phyloP scores from a whole-genome alignment of 2,797 vertebrate genomes.

The Myiotriccus ornatus region DNA sequence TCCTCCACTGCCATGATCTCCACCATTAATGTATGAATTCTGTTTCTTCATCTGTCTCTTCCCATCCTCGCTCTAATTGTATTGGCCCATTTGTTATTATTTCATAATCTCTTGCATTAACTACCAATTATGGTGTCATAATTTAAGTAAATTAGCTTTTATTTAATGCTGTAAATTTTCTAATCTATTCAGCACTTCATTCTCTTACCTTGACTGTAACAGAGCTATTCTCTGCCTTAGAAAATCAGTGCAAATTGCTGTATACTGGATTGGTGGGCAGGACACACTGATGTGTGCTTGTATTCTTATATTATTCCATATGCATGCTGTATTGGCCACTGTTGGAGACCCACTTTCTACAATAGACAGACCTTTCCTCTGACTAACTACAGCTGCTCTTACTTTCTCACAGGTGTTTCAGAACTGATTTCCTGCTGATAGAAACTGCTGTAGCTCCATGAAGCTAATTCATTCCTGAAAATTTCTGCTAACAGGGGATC shows the following conservation, averaged over 20 bases:
- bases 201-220: neutral
- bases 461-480: conserved; percentile 5
- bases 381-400: neutral
- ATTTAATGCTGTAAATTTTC: neutral
- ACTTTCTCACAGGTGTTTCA: neutral
- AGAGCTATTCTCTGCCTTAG: neutral
- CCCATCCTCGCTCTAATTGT: neutral
- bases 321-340: neutral
- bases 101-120: neutral
- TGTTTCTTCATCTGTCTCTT: neutral
- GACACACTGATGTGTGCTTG: neutral
- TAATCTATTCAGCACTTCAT: neutral
- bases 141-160: neutral
- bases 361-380: neutral
- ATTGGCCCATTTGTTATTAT: neutral
- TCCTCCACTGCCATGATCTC: neutral
- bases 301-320: neutral
- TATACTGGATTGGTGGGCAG: neutral
- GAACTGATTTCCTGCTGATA: neutral
- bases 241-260: neutral
- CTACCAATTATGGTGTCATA: neutral
- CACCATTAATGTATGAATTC: neutral
- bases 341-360: neutral
- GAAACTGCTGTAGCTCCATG: neutral
- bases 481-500: neutral